Conservation (phyloP, 2,888 invertebrate species). For the Cephus nigrinus region DNA sequence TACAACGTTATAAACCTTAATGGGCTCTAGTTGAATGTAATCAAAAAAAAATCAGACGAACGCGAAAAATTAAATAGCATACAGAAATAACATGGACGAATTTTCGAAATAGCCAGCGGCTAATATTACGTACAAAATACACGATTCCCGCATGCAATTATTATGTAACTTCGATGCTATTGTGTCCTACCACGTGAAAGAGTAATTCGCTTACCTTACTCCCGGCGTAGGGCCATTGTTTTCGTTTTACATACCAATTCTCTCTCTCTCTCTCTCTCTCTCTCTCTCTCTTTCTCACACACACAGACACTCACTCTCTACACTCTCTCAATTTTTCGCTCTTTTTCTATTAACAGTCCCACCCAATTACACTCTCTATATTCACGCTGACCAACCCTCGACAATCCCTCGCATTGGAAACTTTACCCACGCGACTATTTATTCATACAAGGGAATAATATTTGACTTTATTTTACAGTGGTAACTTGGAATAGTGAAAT, state of each 20-base stretch:
- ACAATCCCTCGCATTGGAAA: not conserved
- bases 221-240: constrained; percentile 41
- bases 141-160: constrained; percentile 39
- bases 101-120: constrained; percentile 22
- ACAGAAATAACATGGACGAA: not conserved
- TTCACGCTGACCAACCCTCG: not conserved
- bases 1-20: not conserved
- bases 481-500: not conserved
- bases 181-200: constrained; percentile 48
- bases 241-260: constrained; percentile 39
- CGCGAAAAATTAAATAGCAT: not conserved
- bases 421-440: constrained; percentile 38
- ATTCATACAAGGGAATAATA: constrained; percentile 38
- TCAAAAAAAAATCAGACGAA: not conserved
- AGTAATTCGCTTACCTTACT: constrained; percentile 52
- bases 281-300: not conserved
- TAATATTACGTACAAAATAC: constrained; percentile 33
- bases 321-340: not conserved
- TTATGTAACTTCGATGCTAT: constrained; percentile 49
- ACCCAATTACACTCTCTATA: not conserved
- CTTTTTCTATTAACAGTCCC: not conserved
- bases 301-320: not conserved
- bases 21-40: not conserved
- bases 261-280: constrained; percentile 22
- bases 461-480: constrained; percentile 40